Evolutionary conservation across 2,113 vertebrate species (phyloP), one percentile per base, ranked within the genome.

Genomic region (Polypterus bichir): DNA sequence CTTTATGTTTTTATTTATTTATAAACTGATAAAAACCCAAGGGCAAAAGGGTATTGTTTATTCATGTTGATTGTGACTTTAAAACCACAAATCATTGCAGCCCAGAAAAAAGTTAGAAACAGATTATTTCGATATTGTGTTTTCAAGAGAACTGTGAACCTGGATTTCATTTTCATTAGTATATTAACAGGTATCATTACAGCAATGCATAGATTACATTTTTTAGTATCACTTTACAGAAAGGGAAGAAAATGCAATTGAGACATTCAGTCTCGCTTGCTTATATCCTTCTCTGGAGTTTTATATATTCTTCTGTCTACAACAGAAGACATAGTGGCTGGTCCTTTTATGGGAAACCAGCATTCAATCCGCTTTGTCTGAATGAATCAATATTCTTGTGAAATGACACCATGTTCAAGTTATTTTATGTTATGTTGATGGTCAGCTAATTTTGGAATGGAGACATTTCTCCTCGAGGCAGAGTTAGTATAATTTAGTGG

Each of bases 361-460:
- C 83, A 88, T 84, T 78, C 83, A 83, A 90, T 89, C 86, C 89
- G 75, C 83, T 85, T 86, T 82, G 74, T 87, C 86, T 76, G 73
- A 64, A 68, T 75, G 76, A 89, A 96, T 98, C 92, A 85, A 93
- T 92, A 91, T 88, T 82, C 80, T 77, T 80, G 88, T 86, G 84
- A 85, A 89, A 89, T 89, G 90, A 92, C 89, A 92, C 85, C 74
- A 68, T 85, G 84, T 85, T 80, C 76, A 74, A 84, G 86, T 88
- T 88, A 86, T 90, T 91, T 86, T 87, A 87, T 87, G 88, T 90
- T 87, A 90, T 82, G 81, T 85, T 87, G 89, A 93, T 89, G 87
- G 88, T 88, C 83, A 87, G 91, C 89, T 90, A 89, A 91, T 91
- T 92, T 90, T 88, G 87, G 86, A 86, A 86, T 86, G 84, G 87